Evolutionary conservation across 1,140 invertebrate species (phyloP).

Genomic region (Calephelis nemesis): DNA sequence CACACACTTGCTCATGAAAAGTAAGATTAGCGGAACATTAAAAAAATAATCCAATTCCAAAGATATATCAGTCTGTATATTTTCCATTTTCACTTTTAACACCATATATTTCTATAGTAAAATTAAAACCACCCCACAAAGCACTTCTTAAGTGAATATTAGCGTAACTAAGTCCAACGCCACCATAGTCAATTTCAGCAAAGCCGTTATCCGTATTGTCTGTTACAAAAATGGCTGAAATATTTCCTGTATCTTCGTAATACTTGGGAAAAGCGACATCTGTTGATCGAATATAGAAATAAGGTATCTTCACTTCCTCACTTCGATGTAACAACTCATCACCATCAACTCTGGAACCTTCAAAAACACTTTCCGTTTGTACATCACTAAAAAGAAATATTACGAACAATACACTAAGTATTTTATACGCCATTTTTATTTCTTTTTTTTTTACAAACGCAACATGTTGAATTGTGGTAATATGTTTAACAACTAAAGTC

Average conservation of each 20-base stretch:
- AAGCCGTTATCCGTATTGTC: slow-evolving; percentile 37
- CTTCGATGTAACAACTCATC: slow-evolving; percentile 43
- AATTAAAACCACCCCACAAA: slow-evolving; percentile 44
- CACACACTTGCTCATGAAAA: too few species aligned
- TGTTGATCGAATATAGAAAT: slow-evolving; percentile 34
- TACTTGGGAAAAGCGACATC: slow-evolving; percentile 50
- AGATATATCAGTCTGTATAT: not conserved
- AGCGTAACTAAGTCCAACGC: slow-evolving; percentile 39
- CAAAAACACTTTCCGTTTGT: slow-evolving; percentile 34
- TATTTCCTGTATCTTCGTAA: slow-evolving; percentile 41
- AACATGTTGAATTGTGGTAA: not conserved
- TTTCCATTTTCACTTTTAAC: slow-evolving; percentile 24
- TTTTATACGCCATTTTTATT: slow-evolving; percentile 20
- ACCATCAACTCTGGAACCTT: slow-evolving; percentile 30
- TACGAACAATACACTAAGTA: slow-evolving; percentile 9
- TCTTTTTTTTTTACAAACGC: slow-evolving; percentile 8
- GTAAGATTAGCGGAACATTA: too few species aligned
- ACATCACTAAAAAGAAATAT: slow-evolving; percentile 25
- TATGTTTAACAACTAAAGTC: not conserved
- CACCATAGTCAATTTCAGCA: slow-evolving; percentile 45
- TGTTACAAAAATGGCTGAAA: slow-evolving; percentile 31
- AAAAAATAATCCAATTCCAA: not conserved
- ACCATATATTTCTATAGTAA: slow-evolving; percentile 48
- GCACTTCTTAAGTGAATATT: slow-evolving; percentile 49
- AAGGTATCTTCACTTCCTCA: slow-evolving; percentile 40